A percentile compares a stretch with the other conserved stretches of the same genome.
Conservation (phyloP, 2,888 invertebrate species). For the Mongoloraphidia duomilia region DNA sequence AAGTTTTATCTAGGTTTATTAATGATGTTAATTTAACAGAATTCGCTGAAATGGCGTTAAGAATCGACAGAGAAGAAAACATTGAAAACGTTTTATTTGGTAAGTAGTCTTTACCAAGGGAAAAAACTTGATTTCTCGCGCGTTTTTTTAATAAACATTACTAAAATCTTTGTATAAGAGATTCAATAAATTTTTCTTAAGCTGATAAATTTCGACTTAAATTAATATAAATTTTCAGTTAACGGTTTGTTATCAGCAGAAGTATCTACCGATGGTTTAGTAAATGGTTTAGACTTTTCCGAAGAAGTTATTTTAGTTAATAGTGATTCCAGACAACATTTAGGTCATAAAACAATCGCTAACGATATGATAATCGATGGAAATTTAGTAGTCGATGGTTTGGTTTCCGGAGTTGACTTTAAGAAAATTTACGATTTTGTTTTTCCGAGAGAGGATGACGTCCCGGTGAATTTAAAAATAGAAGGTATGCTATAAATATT, state of each 20-base stretch:
- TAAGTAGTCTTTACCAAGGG: slow-evolving; percentile 17
- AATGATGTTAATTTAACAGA: slow-evolving; percentile 26
- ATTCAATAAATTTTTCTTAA: no score
- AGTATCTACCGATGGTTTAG: slow-evolving; percentile 22
- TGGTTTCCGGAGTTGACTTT: slow-evolving; percentile 24
- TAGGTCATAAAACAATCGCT: slow-evolving; percentile 21
- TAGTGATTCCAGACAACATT: slow-evolving; percentile 17
- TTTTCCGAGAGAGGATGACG: slow-evolving; percentile 16
- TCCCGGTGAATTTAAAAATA: slow-evolving; percentile 21
- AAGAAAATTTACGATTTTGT: slow-evolving; percentile 23
- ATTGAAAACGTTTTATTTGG: slow-evolving; percentile 30
- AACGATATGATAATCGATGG: slow-evolving; percentile 21
- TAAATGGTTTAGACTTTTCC: slow-evolving; percentile 29
- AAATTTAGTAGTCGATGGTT: slow-evolving; percentile 21
- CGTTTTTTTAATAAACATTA: no score
- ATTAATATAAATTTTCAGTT: no score
- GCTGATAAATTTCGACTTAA: no score
- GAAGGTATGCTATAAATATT: slow-evolving; percentile 20
- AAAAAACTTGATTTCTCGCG: no score
- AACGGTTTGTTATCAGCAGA: slow-evolving; percentile 11
- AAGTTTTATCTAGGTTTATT: slow-evolving; percentile 25
- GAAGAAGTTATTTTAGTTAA: slow-evolving; percentile 26
- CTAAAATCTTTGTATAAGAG: no score
- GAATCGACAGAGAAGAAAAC: slow-evolving; percentile 24
- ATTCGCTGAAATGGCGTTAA: slow-evolving; percentile 26